Evolutionary conservation across 2,113 vertebrate species (phyloP).

Genomic region (Thinocorus orbignyianus): DNA sequence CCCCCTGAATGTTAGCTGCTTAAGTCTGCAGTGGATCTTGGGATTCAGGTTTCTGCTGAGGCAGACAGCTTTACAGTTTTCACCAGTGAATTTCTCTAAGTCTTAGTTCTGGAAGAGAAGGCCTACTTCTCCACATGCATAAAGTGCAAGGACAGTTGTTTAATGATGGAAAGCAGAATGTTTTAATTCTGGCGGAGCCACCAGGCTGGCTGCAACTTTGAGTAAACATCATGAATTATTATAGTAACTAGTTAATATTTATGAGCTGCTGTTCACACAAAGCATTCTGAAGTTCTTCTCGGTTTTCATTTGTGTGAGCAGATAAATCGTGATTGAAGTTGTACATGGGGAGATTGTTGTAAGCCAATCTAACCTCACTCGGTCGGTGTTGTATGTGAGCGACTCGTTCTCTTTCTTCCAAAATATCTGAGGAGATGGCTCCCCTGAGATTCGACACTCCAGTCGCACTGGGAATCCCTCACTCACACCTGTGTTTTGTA

Average conservation of each 20-base stretch:
- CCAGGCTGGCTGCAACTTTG: neutral
- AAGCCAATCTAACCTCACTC: conserved; percentile 85
- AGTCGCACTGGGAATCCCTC: conserved; percentile 94
- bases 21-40: neutral
- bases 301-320: neutral
- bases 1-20: neutral
- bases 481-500: conserved; percentile 94
- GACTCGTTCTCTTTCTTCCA: conserved; percentile 99
- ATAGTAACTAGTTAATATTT: neutral
- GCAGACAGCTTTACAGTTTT: neutral
- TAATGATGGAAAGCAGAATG: neutral
- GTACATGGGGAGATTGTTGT: neutral
- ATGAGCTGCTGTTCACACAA: neutral
- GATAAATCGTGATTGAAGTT: neutral
- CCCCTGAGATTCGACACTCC: conserved; percentile 89
- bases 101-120: neutral
- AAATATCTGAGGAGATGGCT: conserved; percentile 93
- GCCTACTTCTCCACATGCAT: neutral
- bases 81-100: neutral
- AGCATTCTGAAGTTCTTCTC: neutral
- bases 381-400: conserved; percentile 95
- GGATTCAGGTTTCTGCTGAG: neutral
- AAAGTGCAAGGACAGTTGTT: neutral
- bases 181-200: neutral
- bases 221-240: neutral